A percentile compares a stretch with the other conserved stretches of the same genome.
Conservation (phyloP, 2,113 vertebrate genomes). For the Rhinolophus ferrumequinum region DNA sequence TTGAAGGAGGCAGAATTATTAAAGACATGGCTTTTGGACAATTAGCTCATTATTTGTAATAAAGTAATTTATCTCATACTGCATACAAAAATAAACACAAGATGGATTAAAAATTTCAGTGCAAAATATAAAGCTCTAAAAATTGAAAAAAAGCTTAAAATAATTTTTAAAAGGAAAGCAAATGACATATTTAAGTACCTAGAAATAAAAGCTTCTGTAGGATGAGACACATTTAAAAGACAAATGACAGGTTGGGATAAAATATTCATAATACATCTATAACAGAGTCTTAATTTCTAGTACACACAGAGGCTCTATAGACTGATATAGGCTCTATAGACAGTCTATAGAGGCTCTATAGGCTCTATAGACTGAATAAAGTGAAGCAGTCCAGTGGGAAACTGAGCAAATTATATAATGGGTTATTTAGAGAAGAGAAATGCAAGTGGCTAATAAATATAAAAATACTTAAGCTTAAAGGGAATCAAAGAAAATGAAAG, state of each 20-base stretch:
- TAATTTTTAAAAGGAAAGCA: neutral
- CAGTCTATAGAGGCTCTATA: too few species aligned
- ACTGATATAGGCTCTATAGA: neutral
- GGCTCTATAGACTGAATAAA: neutral
- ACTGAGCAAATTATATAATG: neutral
- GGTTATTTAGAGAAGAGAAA: slow-evolving; percentile 12
- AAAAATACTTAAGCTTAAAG: neutral
- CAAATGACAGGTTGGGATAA: neutral
- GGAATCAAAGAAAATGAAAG: neutral
- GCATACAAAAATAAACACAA: neutral
- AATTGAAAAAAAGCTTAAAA: neutral
- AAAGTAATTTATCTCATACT: neutral
- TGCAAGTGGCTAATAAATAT: neutral
- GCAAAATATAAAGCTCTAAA: slow-evolving; percentile 41
- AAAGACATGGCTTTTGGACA: neutral
- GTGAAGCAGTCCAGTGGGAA: neutral
- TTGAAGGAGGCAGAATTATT: neutral
- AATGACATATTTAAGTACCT: neutral
- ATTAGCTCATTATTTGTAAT: slow-evolving; percentile 5
- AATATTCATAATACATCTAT: neutral
- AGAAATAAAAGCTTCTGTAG: neutral
- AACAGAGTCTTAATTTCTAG: neutral
- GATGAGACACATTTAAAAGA: neutral
- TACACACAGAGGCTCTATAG: neutral
- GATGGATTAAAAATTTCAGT: neutral